Base-by-base conservation (phyloP, 1,140 invertebrate species). In the Ceratina australensis region DNA sequence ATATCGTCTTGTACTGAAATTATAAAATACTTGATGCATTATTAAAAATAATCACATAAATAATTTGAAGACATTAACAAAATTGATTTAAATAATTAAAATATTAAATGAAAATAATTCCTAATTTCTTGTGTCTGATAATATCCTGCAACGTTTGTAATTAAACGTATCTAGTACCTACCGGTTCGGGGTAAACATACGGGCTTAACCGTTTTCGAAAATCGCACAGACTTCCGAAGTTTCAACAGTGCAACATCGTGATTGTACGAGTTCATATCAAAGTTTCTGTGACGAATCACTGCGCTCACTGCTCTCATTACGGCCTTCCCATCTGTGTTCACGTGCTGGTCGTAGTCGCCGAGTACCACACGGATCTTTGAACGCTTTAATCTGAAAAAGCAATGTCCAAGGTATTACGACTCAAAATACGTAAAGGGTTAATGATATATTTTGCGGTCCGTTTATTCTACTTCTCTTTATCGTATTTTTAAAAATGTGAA, bases 181-280 rank as follows among this genome's bases (percentile, higher is more conserved):
- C 95, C 93, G 82, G 92, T 80, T 73, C 92, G 90, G 1, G 96
- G 96, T 52, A 98, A 92, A 90, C 97, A 97, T 15, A 97, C 94
- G 0, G 97, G 96, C 78, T 94, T 94, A 78, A 98, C 95, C 66
- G 94, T 95, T 91, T 96, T 97, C 0, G 95, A 95, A 87, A 97
- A 97, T 33, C 92, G 92, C 1, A 97, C 96, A 0, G 96, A 94
- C 87, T 96, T 96, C 20, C 96, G 90, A 52, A 98, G 89, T 87
- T 94, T 95, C 5, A 98, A 90, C 28, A 98, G 89, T 0, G 97
- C 97, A 64, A 98, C 96, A 87, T 98, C 97, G 86, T 97, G 97
- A 89, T 97, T 97, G 87, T 97, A 97, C 0, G 96, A 96, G 82
- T 96, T 95, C 7, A 95, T 93, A 88, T 97, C 96, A 87, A 97